Conservation (phyloP, 2,113 vertebrate genomes). For the Empidonax alnorum region DNA sequence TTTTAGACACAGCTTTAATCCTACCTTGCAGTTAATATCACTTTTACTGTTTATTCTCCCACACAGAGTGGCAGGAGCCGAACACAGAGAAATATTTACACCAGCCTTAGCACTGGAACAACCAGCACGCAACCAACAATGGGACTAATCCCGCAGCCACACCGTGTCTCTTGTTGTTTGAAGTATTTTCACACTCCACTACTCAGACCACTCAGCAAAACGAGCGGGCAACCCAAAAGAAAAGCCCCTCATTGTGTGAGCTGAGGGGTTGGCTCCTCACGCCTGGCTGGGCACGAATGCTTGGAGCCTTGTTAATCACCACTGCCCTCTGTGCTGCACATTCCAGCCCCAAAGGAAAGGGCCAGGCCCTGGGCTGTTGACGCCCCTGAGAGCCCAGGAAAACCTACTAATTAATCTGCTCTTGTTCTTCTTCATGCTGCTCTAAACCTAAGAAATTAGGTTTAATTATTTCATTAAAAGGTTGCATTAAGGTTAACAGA, state of each 20-base stretch:
- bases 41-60: background rate
- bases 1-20: background rate
- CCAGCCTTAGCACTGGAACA: background rate
- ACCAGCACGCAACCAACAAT: background rate
- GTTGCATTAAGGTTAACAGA: conserved; percentile 67
- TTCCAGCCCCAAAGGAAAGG: conserved; percentile 45
- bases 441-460: conserved; percentile 61
- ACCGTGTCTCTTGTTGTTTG: background rate
- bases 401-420: conserved; percentile 67
- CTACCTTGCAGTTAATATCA: background rate
- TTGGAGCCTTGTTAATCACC: conserved; percentile 49
- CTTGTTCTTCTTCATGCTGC: conserved; percentile 62
- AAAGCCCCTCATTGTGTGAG: conserved; percentile 42
- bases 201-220: background rate
- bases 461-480: conserved; percentile 73
- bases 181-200: conserved; percentile 35
- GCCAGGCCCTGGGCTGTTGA: conserved; percentile 24
- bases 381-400: conserved; percentile 27
- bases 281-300: conserved; percentile 68
- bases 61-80: background rate
- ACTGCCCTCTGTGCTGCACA: conserved; percentile 48
- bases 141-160: background rate
- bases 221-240: background rate
- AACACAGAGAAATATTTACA: background rate
- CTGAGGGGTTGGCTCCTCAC: conserved; percentile 50